These are phyloP conservation scores for Macrophya annulata DNA, from an alignment of 2,888 invertebrate genomes.

Conservation along the genomic window DNA sequence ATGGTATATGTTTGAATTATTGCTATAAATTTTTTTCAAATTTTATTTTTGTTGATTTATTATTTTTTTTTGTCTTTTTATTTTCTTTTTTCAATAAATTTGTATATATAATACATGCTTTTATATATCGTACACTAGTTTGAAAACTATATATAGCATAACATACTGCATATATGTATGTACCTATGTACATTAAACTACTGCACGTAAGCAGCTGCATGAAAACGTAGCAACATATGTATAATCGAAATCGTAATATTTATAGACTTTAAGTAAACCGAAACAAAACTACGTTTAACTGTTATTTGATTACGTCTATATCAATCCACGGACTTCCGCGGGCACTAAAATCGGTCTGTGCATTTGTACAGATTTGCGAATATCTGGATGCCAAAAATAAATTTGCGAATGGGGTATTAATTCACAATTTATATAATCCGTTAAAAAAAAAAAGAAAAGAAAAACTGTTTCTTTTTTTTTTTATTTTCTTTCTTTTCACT, in stretches of 20 bases:
- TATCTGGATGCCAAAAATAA: background rate
- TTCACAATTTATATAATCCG: background rate
- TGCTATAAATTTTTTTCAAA: background rate
- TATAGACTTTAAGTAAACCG: conserved; percentile 32
- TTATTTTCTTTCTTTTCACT: background rate
- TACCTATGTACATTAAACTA: background rate
- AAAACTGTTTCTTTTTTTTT: background rate
- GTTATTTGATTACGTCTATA: conserved; percentile 7
- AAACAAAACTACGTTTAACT: conserved; percentile 31
- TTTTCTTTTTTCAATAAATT: no score
- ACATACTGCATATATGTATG: background rate
- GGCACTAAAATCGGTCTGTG: background rate
- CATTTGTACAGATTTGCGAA: background rate
- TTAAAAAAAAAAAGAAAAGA: no score
- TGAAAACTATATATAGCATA: no score
- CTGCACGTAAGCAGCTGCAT: conserved; percentile 4
- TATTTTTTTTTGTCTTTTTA: no score
- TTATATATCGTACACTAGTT: no score
- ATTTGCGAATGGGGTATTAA: background rate
- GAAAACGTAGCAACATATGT: no score
- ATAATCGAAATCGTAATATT: conserved; percentile 30
- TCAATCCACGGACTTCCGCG: background rate
- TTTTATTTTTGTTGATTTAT: background rate
- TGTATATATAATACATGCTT: no score
- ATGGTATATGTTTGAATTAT: background rate